Conservation (phyloP, 1,140 invertebrate genomes). For the Ips nitidus region DNA sequence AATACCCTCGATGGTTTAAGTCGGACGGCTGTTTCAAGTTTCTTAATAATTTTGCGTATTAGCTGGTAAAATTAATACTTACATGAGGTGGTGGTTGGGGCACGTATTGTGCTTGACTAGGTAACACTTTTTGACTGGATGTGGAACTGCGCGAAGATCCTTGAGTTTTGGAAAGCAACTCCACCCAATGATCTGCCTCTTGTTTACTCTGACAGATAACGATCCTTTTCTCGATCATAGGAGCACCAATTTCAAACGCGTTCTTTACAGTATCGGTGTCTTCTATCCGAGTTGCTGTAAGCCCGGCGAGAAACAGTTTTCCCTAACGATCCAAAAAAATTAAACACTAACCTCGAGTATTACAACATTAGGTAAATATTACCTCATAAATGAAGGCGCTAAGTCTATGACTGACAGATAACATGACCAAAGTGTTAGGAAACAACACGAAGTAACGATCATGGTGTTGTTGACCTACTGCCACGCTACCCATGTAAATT, state of each 20-base stretch:
- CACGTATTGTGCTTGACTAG: slow-evolving; percentile 52
- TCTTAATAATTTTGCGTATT: background rate
- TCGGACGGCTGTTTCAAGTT: slow-evolving; percentile 9
- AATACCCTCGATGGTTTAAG: slow-evolving; percentile 57
- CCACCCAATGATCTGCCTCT: slow-evolving; percentile 86
- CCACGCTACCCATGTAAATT: slow-evolving; percentile 85
- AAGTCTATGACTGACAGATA: slow-evolving; percentile 86
- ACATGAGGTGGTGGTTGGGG: slow-evolving; percentile 58
- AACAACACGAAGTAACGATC: slow-evolving; percentile 94
- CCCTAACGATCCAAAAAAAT: slow-evolving; percentile 63
- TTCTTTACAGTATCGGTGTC: slow-evolving; percentile 80
- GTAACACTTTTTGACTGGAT: slow-evolving; percentile 49
- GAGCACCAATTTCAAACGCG: slow-evolving; percentile 91
- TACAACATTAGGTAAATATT: slow-evolving; percentile 36
- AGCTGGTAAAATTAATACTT: slow-evolving; percentile 49
- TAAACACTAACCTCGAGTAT: background rate
- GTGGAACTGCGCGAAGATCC: slow-evolving; percentile 49
- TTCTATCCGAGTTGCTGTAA: slow-evolving; percentile 74
- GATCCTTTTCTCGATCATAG: slow-evolving; percentile 86
- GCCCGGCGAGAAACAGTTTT: slow-evolving; percentile 84
- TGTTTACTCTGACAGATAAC: slow-evolving; percentile 82
- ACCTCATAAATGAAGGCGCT: slow-evolving; percentile 97
- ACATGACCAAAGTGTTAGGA: slow-evolving; percentile 81
- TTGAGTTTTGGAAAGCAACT: slow-evolving; percentile 66
- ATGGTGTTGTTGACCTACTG: slow-evolving; percentile 73